phyloP scores from a whole-genome alignment of 2,113 vertebrate species.

The Leptocoma aspasia region DNA sequence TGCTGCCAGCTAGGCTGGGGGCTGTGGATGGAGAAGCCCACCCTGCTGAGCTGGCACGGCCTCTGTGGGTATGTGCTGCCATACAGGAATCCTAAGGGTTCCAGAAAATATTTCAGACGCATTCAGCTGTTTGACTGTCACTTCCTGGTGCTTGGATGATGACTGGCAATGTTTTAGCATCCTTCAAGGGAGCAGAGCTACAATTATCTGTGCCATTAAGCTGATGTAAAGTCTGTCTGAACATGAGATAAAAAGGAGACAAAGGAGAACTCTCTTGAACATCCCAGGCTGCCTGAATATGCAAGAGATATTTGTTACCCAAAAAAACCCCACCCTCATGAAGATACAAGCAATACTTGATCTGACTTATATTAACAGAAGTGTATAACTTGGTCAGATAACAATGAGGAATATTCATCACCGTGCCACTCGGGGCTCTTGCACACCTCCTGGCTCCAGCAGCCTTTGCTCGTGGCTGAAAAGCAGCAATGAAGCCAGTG shows the following conservation, averaged over 20 bases:
- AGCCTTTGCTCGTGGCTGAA: fast-evolving
- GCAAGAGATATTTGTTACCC: neutral
- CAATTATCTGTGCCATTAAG: neutral
- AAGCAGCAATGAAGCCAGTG: neutral
- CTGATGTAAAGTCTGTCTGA: neutral
- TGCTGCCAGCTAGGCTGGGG: neutral
- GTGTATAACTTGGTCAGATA: neutral
- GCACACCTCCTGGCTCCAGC: neutral
- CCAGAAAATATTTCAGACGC: neutral
- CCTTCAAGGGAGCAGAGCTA: neutral
- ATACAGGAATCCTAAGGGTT: neutral
- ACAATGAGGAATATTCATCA: neutral
- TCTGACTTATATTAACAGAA: neutral
- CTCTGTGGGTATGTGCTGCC: neutral
- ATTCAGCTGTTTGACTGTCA: neutral
- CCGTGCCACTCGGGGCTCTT: fast-evolving
- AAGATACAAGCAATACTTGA: neutral
- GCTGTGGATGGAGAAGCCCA: neutral
- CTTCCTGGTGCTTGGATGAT: neutral
- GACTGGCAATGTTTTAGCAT: neutral
- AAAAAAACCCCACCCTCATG: fast-evolving
- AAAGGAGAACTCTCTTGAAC: neutral
- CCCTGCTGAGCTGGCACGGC: neutral
- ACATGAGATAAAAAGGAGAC: neutral
- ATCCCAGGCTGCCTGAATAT: neutral